Percentiles rank a stretch among this genome's conserved stretches.
Conservation (phyloP, 1,140 invertebrate genomes). For the Drosophila lowei region DNA sequence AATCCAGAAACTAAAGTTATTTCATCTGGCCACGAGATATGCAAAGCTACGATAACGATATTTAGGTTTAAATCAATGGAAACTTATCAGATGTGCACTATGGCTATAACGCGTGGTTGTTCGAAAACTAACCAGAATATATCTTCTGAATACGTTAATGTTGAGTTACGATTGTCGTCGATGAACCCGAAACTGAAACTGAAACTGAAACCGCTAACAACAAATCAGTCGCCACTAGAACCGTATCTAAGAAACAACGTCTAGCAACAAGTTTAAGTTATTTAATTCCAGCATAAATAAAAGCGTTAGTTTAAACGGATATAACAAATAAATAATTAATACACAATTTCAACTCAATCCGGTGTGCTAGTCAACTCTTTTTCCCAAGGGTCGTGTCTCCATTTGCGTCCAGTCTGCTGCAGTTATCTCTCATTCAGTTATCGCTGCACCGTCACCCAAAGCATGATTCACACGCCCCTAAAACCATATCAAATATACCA, state of each 20-base stretch:
- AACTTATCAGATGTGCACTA: slow-evolving; percentile 74
- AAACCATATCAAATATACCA: too few relatives aligned
- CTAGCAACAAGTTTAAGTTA: slow-evolving; percentile 78
- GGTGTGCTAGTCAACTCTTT: not conserved
- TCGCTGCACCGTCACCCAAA: slow-evolving; percentile 1
- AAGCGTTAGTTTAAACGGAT: slow-evolving; percentile 80
- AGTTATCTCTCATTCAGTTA: slow-evolving; percentile 8
- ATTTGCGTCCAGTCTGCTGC: too few relatives aligned
- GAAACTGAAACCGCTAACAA: slow-evolving; percentile 27
- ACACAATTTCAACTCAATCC: slow-evolving; percentile 64
- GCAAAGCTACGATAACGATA: slow-evolving; percentile 59
- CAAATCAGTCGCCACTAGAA: slow-evolving; percentile 60
- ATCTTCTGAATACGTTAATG: slow-evolving; percentile 62
- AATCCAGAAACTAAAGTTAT: slow-evolving; percentile 61
- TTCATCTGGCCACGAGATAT: slow-evolving; percentile 49
- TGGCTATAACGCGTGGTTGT: slow-evolving; percentile 69
- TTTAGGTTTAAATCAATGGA: slow-evolving; percentile 63
- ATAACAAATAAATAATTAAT: slow-evolving; percentile 80
- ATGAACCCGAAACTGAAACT: slow-evolving; percentile 43
- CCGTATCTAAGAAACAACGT: slow-evolving; percentile 63
- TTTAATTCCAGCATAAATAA: slow-evolving; percentile 81
- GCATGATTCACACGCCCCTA: too few relatives aligned
- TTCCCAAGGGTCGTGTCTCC: too few relatives aligned
- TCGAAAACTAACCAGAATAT: slow-evolving; percentile 41
- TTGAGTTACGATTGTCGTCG: slow-evolving; percentile 51